Conservation (phyloP, 2,888 invertebrate genomes). For the Hypomecis punctinalis region DNA sequence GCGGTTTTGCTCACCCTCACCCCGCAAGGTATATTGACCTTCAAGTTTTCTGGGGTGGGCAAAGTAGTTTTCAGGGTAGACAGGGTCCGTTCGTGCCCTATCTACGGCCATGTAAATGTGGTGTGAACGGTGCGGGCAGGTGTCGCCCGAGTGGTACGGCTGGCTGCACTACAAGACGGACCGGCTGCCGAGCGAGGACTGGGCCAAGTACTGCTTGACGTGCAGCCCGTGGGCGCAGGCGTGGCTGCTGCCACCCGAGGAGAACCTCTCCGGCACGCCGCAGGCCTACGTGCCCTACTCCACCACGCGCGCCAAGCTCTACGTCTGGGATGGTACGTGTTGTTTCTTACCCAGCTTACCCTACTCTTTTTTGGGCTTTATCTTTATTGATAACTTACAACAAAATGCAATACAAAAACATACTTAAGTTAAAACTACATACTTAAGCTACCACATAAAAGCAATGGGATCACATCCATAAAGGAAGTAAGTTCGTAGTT, state of each 20-base stretch:
- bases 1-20: too few species aligned
- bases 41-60: too few species aligned
- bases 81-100: too few species aligned
- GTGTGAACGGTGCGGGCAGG: constrained; percentile 69
- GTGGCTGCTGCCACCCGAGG: constrained; percentile 65
- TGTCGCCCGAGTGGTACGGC: constrained; percentile 98
- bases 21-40: too few species aligned
- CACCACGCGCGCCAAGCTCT: constrained; percentile 53
- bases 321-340: constrained; percentile 67
- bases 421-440: too few species aligned
- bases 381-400: too few species aligned
- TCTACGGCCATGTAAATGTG: not conserved
- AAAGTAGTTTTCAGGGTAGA: too few species aligned
- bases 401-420: too few species aligned
- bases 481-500: too few species aligned
- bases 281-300: constrained; percentile 66
- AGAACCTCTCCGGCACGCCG: constrained; percentile 61
- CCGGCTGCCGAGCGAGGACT: constrained; percentile 62
- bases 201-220: constrained; percentile 59
- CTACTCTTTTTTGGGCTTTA: too few species aligned
- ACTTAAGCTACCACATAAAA: too few species aligned
- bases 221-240: constrained; percentile 51
- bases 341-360: not conserved
- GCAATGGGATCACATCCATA: too few species aligned
- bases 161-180: constrained; percentile 97